Conservation (phyloP, 2,888 invertebrate species). For the Hanleya hanleyi region DNA sequence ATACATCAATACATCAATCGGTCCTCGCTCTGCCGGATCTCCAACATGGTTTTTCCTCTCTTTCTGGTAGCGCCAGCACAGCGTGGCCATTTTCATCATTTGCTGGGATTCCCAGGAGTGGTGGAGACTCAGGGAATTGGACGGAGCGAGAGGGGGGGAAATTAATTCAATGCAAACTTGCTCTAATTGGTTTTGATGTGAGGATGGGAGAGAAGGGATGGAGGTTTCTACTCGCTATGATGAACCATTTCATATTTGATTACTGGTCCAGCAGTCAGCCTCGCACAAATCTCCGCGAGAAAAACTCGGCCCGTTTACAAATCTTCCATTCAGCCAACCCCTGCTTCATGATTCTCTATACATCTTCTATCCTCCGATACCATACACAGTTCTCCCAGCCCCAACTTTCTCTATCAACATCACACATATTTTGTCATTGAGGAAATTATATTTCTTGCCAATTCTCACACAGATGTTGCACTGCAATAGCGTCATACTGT, state of each 20-base stretch:
- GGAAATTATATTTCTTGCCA: too few species aligned
- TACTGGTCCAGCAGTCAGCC: neutral
- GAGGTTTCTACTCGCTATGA: neutral
- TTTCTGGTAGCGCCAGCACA: neutral
- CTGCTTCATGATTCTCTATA: neutral
- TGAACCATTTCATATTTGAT: slow-evolving; percentile 7
- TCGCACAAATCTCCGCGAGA: too few species aligned
- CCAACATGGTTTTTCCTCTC: neutral
- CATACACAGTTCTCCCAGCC: neutral
- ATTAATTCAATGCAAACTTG: slow-evolving; percentile 8
- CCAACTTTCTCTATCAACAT: neutral
- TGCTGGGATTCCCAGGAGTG: neutral
- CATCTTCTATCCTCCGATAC: neutral
- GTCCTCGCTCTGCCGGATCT: too few species aligned
- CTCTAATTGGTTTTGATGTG: slow-evolving; percentile 11
- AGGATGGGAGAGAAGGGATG: neutral
- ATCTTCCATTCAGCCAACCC: too few species aligned
- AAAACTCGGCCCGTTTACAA: too few species aligned
- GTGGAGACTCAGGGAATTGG: neutral
- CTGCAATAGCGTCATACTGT: too few species aligned
- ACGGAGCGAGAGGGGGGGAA: neutral
- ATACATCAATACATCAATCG: slow-evolving; percentile 6
- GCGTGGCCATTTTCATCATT: neutral
- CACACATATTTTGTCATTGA: too few species aligned
- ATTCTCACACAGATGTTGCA: too few species aligned